Evolutionary conservation across 2,113 vertebrate species (phyloP).

Genomic region (Aramus guarauna): DNA sequence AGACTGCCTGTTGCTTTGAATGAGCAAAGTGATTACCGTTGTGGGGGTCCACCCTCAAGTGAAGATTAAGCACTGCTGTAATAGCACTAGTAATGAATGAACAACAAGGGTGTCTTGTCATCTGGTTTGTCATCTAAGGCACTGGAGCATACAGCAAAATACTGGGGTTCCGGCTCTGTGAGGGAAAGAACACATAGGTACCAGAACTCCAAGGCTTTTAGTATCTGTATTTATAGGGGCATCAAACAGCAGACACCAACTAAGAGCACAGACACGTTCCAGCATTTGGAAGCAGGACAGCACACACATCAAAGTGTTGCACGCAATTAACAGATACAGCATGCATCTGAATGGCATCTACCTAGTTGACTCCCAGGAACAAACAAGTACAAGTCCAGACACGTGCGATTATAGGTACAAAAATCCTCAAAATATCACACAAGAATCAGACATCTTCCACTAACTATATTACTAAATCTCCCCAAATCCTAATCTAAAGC

Average conservation of each 20-base stretch:
- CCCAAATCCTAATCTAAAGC: neutral
- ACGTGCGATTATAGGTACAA: accelerated
- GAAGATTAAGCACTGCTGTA: neutral
- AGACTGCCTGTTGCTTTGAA: neutral
- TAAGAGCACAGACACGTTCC: accelerated
- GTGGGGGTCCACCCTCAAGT: neutral
- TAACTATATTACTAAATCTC: neutral
- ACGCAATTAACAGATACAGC: neutral
- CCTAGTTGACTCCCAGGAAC: neutral
- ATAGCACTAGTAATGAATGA: neutral
- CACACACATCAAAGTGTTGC: neutral
- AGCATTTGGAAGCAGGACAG: neutral
- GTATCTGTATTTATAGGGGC: neutral
- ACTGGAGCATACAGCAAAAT: neutral
- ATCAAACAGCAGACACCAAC: neutral
- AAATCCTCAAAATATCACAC: neutral
- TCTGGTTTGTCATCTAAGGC: neutral
- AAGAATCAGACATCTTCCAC: neutral
- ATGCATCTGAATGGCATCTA: neutral
- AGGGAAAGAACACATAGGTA: accelerated
- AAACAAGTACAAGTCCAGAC: neutral
- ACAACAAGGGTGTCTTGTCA: neutral
- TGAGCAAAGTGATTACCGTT: neutral
- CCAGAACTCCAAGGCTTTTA: neutral
- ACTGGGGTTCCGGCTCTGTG: neutral